Conservation (phyloP, 2,797 vertebrate species). For the Myiothlypis chrysogaster region DNA sequence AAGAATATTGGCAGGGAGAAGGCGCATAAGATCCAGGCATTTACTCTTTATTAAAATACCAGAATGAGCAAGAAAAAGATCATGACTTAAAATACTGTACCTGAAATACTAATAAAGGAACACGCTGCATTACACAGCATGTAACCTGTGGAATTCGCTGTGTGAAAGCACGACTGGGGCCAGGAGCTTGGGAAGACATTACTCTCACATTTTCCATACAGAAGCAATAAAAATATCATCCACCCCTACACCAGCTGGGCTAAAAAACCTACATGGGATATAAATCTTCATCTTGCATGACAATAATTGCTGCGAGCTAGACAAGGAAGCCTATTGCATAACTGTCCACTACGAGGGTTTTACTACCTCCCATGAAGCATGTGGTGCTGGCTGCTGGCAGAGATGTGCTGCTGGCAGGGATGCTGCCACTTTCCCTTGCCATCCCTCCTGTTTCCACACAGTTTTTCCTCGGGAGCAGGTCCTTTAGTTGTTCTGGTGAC, state of each 20-base stretch:
- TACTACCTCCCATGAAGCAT: conserved; percentile 5
- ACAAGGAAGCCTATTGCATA: neutral
- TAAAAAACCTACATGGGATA: conserved; percentile 41
- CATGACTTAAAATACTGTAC: conserved; percentile 21
- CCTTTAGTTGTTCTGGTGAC: neutral
- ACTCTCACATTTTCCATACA: conserved; percentile 51
- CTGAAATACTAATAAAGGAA: conserved; percentile 1
- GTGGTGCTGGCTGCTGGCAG: neutral
- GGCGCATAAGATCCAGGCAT: neutral
- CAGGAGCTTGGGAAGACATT: conserved; percentile 27
- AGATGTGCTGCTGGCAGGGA: neutral
- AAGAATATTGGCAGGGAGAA: conserved; percentile 23
- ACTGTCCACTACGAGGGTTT: neutral
- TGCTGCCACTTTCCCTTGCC: accelerated
- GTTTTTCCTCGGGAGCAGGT: neutral
- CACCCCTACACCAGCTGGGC: conserved; percentile 57
- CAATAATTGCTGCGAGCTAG: conserved; percentile 9
- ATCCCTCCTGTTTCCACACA: neutral
- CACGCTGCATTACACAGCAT: neutral
- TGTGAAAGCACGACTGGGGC: neutral
- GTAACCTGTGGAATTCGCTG: conserved; percentile 7
- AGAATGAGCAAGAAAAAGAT: conserved; percentile 5
- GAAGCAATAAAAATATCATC: conserved; percentile 65
- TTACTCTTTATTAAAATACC: neutral
- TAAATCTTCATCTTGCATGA: conserved; percentile 38